phyloP scores from a whole-genome alignment of 1,140 invertebrate genomes.

The Drosophila melanica region DNA sequence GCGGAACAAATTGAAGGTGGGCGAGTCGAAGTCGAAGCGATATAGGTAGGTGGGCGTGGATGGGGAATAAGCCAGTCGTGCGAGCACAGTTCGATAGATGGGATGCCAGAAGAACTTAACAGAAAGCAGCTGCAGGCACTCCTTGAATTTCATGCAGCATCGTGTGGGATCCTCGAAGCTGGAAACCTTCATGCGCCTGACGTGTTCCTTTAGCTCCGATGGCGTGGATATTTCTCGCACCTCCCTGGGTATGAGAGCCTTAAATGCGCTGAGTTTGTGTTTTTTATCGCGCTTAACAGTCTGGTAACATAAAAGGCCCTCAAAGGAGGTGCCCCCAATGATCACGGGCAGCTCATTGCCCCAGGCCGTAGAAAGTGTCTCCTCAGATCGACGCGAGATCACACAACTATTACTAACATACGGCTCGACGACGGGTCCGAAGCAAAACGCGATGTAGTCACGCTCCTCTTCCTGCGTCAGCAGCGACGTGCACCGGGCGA shows the following conservation, averaged over 20 bases:
- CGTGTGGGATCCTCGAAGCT: slow-evolving; percentile 54
- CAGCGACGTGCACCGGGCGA: slow-evolving; percentile 26
- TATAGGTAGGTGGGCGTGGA: slow-evolving; percentile 84
- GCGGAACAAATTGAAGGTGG: slow-evolving; percentile 61
- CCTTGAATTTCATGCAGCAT: slow-evolving; percentile 52
- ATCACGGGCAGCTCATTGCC: slow-evolving; percentile 83
- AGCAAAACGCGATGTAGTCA: slow-evolving; percentile 56
- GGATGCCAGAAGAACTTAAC: slow-evolving; percentile 79
- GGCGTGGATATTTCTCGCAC: slow-evolving; percentile 22
- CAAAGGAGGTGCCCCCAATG: slow-evolving; percentile 80
- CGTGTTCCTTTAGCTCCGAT: slow-evolving; percentile 48
- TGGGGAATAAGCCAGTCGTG: slow-evolving; percentile 62
- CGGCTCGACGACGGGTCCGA: slow-evolving; percentile 83
- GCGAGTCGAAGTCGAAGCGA: slow-evolving; percentile 83
- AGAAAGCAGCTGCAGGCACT: slow-evolving; percentile 63
- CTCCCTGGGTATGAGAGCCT: slow-evolving; percentile 51
- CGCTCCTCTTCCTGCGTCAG: slow-evolving; percentile 43
- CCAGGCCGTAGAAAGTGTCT: slow-evolving; percentile 71
- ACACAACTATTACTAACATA: slow-evolving; percentile 67
- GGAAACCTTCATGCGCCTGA: slow-evolving; percentile 48
- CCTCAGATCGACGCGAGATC: slow-evolving; percentile 56
- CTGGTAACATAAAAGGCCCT: slow-evolving; percentile 76
- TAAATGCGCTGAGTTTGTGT: slow-evolving; percentile 54
- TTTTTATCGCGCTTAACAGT: slow-evolving; percentile 38
- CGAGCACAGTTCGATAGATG: slow-evolving; percentile 67